Percentiles rank a stretch among this genome's conserved stretches.
phyloP scores from a whole-genome alignment of 1,140 invertebrate species.

The Andricus grossulariae region DNA sequence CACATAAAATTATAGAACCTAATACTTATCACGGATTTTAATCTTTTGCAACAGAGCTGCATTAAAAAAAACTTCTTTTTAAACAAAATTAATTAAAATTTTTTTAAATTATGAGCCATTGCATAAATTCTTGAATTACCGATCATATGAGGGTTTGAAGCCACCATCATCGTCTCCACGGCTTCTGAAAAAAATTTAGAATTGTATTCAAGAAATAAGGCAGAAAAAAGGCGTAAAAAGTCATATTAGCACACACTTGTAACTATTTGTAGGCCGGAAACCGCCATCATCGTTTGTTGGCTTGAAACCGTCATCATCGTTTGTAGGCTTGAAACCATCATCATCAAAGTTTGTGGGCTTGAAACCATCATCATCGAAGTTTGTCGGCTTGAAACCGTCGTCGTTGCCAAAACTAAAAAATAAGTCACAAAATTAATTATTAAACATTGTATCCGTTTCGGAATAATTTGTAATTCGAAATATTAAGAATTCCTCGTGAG shows the following conservation, averaged over 20 bases:
- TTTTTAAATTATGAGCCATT: neutral
- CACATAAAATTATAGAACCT: too few relatives aligned
- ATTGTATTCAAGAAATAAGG: too few relatives aligned
- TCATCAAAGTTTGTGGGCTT: neutral
- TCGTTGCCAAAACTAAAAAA: neutral
- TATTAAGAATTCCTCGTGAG: too few relatives aligned
- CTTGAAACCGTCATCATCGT: neutral
- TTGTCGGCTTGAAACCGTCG: neutral
- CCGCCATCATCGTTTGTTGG: neutral
- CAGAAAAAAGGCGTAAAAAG: too few relatives aligned
- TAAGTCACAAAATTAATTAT: too few relatives aligned
- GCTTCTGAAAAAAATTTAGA: too few relatives aligned
- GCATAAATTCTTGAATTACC: neutral
- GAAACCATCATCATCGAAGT: neutral
- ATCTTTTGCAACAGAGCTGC: neutral
- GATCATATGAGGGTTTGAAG: neutral
- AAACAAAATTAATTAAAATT: too few relatives aligned
- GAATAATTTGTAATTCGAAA: too few relatives aligned
- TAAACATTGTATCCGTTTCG: too few relatives aligned
- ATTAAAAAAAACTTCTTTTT: too few relatives aligned
- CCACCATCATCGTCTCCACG: neutral
- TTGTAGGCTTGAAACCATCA: neutral
- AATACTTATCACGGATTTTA: too few relatives aligned
- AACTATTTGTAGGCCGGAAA: neutral
- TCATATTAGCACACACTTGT: neutral